phyloP scores from a whole-genome alignment of 2,797 vertebrate genomes.

The Stomatorhinus walkeri region DNA sequence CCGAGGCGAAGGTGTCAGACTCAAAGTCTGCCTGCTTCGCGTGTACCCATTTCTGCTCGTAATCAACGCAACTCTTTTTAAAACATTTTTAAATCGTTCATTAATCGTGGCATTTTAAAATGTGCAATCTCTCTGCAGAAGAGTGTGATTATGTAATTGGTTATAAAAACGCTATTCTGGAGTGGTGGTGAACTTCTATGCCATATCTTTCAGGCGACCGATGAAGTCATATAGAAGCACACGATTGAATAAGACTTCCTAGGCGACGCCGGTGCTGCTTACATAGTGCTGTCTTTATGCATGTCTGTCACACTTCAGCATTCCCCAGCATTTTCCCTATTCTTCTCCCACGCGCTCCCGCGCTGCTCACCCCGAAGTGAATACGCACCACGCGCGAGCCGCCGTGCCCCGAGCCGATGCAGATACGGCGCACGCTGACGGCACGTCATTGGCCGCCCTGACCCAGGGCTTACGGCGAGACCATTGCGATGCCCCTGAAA shows the following conservation, averaged over 20 bases:
- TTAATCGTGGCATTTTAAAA: background rate
- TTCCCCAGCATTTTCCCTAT: background rate
- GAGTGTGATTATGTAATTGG: background rate
- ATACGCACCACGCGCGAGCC: background rate
- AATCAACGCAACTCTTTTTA: background rate
- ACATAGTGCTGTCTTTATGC: background rate
- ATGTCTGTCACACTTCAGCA: background rate
- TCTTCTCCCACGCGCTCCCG: background rate
- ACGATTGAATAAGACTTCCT: background rate
- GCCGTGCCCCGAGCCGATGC: background rate
- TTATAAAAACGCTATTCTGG: background rate
- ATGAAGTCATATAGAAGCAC: background rate
- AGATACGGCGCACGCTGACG: background rate
- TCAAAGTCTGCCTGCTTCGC: background rate
- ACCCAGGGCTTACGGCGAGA: background rate
- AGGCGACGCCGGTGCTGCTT: background rate
- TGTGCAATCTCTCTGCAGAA: background rate
- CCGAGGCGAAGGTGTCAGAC: background rate
- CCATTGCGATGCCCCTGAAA: background rate
- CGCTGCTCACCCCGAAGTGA: background rate
- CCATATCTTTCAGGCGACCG: background rate
- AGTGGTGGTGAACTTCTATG: background rate
- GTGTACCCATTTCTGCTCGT: background rate
- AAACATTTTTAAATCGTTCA: background rate
- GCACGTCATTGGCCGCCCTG: background rate